These are phyloP conservation scores for Himalopsyche kuldschensis DNA, from an alignment of 2,888 invertebrate genomes.

Conservation along the genomic window DNA sequence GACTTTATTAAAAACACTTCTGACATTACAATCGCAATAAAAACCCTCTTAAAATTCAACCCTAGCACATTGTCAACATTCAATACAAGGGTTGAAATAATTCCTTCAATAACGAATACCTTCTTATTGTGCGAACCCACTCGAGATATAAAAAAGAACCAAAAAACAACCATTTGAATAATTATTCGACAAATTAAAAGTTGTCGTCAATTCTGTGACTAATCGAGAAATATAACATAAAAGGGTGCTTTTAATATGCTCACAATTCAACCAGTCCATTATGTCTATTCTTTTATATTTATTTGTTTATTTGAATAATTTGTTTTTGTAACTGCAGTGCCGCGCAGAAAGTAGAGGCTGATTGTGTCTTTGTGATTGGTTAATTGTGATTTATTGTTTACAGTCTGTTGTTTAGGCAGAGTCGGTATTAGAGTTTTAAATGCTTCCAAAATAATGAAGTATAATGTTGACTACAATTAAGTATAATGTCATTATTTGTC, in stretches of 20 bases:
- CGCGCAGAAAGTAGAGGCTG: not conserved
- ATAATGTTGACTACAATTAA: no score
- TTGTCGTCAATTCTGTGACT: slow-evolving; percentile 16
- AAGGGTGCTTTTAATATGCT: not conserved
- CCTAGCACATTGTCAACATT: not conserved
- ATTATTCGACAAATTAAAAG: slow-evolving; percentile 20
- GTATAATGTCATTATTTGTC: no score
- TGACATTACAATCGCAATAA: slow-evolving; percentile 26
- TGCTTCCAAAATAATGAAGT: not conserved
- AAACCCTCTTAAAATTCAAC: slow-evolving; percentile 17
- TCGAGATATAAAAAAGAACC: slow-evolving; percentile 20
- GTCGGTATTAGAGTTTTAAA: not conserved
- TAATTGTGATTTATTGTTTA: slow-evolving; percentile 32
- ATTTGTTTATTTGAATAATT: slow-evolving; percentile 36
- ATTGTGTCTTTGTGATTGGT: slow-evolving; percentile 26
- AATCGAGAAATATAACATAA: not conserved
- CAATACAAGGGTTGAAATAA: not conserved
- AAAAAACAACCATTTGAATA: slow-evolving; percentile 24
- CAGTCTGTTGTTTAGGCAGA: not conserved
- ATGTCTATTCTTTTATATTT: slow-evolving; percentile 28
- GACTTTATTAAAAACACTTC: slow-evolving; percentile 19
- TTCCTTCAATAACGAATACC: not conserved
- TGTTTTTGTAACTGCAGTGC: slow-evolving; percentile 20
- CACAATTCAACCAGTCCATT: not conserved
- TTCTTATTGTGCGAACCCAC: slow-evolving; percentile 18